Percentiles rank a stretch among this genome's conserved stretches.
Evolutionary conservation across 1,140 invertebrate species (phyloP).

Genomic region (Gryon sp.): DNA sequence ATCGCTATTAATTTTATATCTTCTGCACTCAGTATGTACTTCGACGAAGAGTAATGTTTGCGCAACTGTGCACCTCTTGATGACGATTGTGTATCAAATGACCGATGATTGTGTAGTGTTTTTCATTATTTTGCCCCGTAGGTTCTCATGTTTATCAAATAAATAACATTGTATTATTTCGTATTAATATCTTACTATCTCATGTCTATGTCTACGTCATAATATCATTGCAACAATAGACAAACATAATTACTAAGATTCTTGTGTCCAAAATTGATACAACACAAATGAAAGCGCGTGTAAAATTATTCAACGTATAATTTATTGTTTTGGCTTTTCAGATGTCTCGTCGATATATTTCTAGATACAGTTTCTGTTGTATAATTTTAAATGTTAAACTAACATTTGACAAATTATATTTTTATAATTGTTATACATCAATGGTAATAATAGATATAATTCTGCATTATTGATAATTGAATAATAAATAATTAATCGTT

Average conservation of each 20-base stretch:
- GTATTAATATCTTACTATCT: slow-evolving; percentile 16
- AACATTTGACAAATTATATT: too few relatives aligned
- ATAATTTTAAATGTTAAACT: too few relatives aligned
- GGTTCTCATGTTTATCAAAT: slow-evolving; percentile 18
- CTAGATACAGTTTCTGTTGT: too few relatives aligned
- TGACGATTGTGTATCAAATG: slow-evolving; percentile 47
- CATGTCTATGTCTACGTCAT: background rate
- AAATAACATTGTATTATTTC: slow-evolving; percentile 29
- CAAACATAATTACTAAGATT: slow-evolving; percentile 23
- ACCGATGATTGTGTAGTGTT: slow-evolving; percentile 27
- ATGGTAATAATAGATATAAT: too few relatives aligned
- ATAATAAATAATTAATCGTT: too few relatives aligned
- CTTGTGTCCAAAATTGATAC: slow-evolving; percentile 17
- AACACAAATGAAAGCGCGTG: slow-evolving; percentile 2
- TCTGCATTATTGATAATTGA: too few relatives aligned
- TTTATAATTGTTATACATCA: too few relatives aligned
- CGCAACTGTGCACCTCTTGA: slow-evolving; percentile 53
- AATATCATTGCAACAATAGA: background rate
- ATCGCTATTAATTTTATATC: slow-evolving; percentile 79
- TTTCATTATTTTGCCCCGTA: slow-evolving; percentile 24
- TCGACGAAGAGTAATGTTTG: slow-evolving; percentile 61
- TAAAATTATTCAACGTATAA: slow-evolving; percentile 4
- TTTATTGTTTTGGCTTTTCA: slow-evolving; percentile 23
- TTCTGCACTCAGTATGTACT: slow-evolving; percentile 55
- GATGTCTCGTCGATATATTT: too few relatives aligned